phyloP scores from a whole-genome alignment of 2,113 vertebrate species.

The Odontesthes bonariensis region DNA sequence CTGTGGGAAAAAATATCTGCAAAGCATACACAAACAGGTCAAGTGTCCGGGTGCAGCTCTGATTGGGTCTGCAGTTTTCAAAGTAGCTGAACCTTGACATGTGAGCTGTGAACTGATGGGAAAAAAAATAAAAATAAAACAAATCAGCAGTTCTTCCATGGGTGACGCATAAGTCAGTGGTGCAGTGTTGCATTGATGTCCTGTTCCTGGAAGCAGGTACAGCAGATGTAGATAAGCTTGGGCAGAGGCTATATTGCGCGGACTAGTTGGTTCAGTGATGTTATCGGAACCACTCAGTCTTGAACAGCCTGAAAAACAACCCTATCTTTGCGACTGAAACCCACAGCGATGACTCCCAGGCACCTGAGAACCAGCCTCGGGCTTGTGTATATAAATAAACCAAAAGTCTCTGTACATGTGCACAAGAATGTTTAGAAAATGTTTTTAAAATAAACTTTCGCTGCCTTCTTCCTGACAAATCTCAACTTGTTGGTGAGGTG shows the following conservation, averaged over 20 bases:
- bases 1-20: slow-evolving; percentile 51
- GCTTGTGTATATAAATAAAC: slow-evolving; percentile 45
- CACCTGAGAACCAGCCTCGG: slow-evolving; percentile 71
- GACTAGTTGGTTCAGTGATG: slow-evolving; percentile 62
- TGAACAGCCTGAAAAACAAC: slow-evolving; percentile 48
- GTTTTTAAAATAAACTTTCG: not conserved
- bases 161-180: slow-evolving; percentile 31
- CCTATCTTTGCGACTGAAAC: slow-evolving; percentile 33
- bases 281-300: slow-evolving; percentile 62
- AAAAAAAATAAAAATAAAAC: not conserved
- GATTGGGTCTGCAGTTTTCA: slow-evolving; percentile 16
- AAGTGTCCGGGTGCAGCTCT: slow-evolving; percentile 2
- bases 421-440: not conserved
- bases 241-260: slow-evolving; percentile 24
- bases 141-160: slow-evolving; percentile 34
- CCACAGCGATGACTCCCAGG: slow-evolving; percentile 10
- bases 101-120: slow-evolving; percentile 30
- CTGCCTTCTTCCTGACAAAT: not conserved
- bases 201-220: slow-evolving; percentile 45
- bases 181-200: slow-evolving; percentile 30
- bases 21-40: not conserved
- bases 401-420: not conserved
- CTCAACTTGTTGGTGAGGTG: too few relatives aligned
- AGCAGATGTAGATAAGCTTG: slow-evolving; percentile 69
- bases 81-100: slow-evolving; percentile 49